Evolutionary conservation across 2,797 vertebrate genomes (phyloP).

Genomic region (Triplophysa bombifrons): DNA sequence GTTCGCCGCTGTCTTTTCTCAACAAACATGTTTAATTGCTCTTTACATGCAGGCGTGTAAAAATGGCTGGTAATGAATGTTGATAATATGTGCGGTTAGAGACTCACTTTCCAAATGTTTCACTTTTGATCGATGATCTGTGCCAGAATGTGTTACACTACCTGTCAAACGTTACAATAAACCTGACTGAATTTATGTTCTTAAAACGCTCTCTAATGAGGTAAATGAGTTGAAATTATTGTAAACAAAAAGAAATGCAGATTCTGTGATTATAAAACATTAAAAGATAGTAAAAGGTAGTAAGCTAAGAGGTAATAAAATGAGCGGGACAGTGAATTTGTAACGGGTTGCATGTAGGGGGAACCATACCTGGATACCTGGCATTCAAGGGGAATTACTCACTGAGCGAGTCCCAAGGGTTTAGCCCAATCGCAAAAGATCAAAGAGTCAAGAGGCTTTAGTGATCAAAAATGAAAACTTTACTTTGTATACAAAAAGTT

Average conservation of each 20-base stretch:
- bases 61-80: slow-evolving; percentile 2
- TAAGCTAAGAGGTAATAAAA: too few species aligned
- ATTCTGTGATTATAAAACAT: too few species aligned
- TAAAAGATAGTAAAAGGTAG: too few species aligned
- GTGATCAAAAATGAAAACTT: too few species aligned
- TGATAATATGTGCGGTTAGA: slow-evolving; percentile 3
- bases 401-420: too few species aligned
- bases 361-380: too few species aligned
- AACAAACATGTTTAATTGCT: neutral
- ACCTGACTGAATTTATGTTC: neutral
- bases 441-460: too few species aligned
- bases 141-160: neutral
- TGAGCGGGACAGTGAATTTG: neutral
- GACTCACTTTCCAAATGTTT: neutral
- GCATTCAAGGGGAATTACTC: too few species aligned
- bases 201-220: too few species aligned
- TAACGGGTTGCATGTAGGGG: neutral
- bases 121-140: neutral
- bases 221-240: too few species aligned
- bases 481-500: too few species aligned
- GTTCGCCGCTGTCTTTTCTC: neutral
- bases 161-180: neutral
- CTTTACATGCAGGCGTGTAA: neutral
- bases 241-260: neutral
- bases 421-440: too few species aligned